Base-by-base conservation (phyloP, 2,888 invertebrate genomes). In the Mylabris sibirica region DNA sequence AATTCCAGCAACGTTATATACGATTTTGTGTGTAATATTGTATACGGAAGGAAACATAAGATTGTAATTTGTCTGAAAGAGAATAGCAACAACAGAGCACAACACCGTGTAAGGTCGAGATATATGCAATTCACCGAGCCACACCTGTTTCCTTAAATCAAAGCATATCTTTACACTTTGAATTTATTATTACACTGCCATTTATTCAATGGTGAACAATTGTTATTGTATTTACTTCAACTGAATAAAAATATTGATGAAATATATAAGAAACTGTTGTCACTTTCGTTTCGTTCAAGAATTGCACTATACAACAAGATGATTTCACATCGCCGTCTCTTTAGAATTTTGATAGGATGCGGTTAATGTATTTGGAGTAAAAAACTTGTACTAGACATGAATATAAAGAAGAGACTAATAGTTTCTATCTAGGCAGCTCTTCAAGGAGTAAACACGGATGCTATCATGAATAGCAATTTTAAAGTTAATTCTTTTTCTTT, bases 61-160 rank as follows among this genome's bases (percentile, higher is more conserved):
- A 77, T 78, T 75, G 78, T 78, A 78, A 79, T 79, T 79, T 78
- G 79, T 79, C 78, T 78, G 8, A 30, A 76, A 75, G 75, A 72
- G 76, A 77, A 73, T 74, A 72, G 74, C 69, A 60, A 57, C 60
- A 64, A 64, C 64, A 64, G 69, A 64, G 63, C 38, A 4, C 59
- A 69, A 11, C 59, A 65, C 69, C 71, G 63, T 69, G 71, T 61
- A 65, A 65, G 66, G 66, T 66, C 68, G 66, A 63, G 64, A 74
- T 70, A 74, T 70, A 65, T 72, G 68, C 72, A 71, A 72, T 70
- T 66, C 69, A 71, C 70, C 68, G 41, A 64, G 65, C 49, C 64
- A 59, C 67, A 64, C 71, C 71, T 68, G 64, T 60, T 70, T 65
- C 74, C 72, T 69, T 69, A 67, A 65, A 67, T 57, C 70, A 66